These are phyloP conservation scores for Pachydiplax longipennis DNA, from an alignment of 2,888 invertebrate genomes.

Conservation along the genomic window DNA sequence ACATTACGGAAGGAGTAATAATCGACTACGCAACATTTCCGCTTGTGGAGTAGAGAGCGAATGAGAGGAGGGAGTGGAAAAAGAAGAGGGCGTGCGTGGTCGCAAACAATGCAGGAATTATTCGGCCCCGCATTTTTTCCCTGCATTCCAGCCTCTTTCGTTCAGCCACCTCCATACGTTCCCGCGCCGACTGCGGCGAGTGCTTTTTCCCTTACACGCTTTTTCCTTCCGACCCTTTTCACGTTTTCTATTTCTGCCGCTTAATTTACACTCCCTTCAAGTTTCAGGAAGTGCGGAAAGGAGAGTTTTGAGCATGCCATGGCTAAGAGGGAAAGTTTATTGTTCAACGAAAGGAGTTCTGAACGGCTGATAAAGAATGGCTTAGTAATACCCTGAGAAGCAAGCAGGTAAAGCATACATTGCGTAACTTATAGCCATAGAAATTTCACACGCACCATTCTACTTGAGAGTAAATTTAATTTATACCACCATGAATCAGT, in stretches of 20 bases:
- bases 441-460: too few species aligned
- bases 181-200: neutral
- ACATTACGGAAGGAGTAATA: neutral
- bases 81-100: neutral
- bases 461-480: too few species aligned
- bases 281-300: neutral
- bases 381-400: neutral
- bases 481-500: too few species aligned
- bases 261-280: neutral
- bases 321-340: neutral
- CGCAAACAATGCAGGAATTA: neutral
- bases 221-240: neutral
- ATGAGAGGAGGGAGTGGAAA: neutral
- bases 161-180: neutral
- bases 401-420: neutral
- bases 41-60: neutral
- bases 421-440: too few species aligned
- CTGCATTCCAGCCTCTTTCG: neutral
- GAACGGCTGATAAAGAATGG: neutral
- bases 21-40: neutral
- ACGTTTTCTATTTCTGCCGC: neutral
- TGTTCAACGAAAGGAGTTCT: neutral
- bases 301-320: neutral
- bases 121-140: neutral
- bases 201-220: neutral